phyloP scores from a whole-genome alignment of 2,888 invertebrate genomes.

The Oligia latruncula region DNA sequence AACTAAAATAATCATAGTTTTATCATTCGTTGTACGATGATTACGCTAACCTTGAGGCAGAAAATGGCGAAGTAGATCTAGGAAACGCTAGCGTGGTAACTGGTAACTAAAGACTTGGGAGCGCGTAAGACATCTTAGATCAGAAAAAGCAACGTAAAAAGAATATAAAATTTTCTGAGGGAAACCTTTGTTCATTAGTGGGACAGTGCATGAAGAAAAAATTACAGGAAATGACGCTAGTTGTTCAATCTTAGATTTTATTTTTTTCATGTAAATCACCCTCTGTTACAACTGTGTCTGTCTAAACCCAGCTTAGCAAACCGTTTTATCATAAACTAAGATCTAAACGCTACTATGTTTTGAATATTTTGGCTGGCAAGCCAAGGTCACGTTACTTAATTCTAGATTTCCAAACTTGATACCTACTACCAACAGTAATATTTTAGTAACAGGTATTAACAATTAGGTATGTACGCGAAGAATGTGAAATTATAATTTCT shows the following conservation, averaged over 20 bases:
- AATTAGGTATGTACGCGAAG: slow-evolving; percentile 57
- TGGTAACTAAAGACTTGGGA: neutral
- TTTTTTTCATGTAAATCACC: neutral
- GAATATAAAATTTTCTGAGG: neutral
- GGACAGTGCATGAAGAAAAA: neutral
- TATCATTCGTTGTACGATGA: neutral
- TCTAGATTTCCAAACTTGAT: slow-evolving; percentile 69
- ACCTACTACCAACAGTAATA: slow-evolving; percentile 37
- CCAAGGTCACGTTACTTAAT: slow-evolving; percentile 70
- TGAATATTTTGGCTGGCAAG: slow-evolving; percentile 48
- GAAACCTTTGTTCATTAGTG: neutral
- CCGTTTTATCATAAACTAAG: slow-evolving; percentile 36
- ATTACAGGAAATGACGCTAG: neutral
- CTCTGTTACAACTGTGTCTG: slow-evolving; percentile 15
- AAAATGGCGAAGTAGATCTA: neutral
- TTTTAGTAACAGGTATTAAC: slow-evolving; percentile 61
- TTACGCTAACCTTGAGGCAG: neutral
- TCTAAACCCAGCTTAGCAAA: slow-evolving; percentile 41
- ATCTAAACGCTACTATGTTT: slow-evolving; percentile 56
- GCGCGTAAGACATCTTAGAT: neutral
- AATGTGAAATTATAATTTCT: slow-evolving; percentile 56
- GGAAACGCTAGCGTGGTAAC: neutral
- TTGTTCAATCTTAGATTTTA: neutral
- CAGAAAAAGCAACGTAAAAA: neutral
- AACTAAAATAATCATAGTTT: neutral